phyloP scores from a whole-genome alignment of 1,140 invertebrate genomes.

The Drosophila arizonae region DNA sequence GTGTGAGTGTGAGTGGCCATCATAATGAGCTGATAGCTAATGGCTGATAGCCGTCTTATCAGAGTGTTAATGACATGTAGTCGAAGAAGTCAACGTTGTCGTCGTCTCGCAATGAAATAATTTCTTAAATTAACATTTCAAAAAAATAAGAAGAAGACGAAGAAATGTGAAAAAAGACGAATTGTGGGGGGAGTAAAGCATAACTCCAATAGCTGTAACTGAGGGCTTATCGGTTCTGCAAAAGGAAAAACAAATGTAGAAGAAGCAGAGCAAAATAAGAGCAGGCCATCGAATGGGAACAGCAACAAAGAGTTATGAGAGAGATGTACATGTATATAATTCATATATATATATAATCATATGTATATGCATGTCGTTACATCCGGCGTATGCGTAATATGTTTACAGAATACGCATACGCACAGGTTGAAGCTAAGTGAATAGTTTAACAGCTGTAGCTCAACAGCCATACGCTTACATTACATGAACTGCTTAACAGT shows the following conservation, averaged over 20 bases:
- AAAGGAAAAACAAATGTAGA: not conserved
- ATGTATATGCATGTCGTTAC: constrained; percentile 1
- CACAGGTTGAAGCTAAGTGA: constrained; percentile 18
- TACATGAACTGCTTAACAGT: not conserved
- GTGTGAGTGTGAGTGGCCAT: constrained; percentile 10
- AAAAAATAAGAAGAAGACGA: constrained; percentile 4
- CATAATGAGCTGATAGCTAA: constrained; percentile 58
- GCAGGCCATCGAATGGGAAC: constrained; percentile 48
- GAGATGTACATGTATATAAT: not conserved
- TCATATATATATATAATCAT: not conserved
- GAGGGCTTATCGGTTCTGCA: constrained; percentile 25
- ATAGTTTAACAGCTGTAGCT: not conserved
- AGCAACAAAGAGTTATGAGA: constrained; percentile 34
- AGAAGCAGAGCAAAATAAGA: constrained; percentile 16
- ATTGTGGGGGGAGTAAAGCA: not conserved
- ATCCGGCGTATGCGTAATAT: constrained; percentile 55
- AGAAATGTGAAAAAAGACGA: not conserved
- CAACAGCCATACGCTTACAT: not conserved
- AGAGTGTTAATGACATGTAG: constrained; percentile 74
- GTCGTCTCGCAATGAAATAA: constrained; percentile 68
- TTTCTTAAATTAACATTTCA: constrained; percentile 74
- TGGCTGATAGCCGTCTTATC: constrained; percentile 63
- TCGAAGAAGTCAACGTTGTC: constrained; percentile 45
- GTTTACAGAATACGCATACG: constrained; percentile 43
- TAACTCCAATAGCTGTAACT: constrained; percentile 16